Percentiles rank a stretch among this genome's conserved stretches.
Evolutionary conservation across 2,888 invertebrate genomes (phyloP).

Genomic region (Girardia tigrina): DNA sequence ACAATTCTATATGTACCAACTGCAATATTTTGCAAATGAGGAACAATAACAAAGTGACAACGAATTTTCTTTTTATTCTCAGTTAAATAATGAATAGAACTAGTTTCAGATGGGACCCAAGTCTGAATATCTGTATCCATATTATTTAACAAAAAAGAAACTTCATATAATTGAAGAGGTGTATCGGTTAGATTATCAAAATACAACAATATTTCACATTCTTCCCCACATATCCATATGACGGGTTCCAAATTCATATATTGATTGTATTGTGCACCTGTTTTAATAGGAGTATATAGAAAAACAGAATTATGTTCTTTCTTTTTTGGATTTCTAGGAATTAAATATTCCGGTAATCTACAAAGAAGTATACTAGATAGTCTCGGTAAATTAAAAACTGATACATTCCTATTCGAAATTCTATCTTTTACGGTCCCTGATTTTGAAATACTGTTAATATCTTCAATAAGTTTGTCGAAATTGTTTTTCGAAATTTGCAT

Average conservation of each 20-base stretch:
- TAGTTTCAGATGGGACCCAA: not conserved
- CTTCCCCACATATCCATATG: not conserved
- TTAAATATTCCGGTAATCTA: not conserved
- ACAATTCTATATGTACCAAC: not conserved
- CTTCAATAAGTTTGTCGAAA: not conserved
- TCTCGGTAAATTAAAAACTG: slow-evolving; percentile 9
- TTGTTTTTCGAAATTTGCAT: not conserved
- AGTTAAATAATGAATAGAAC: not conserved
- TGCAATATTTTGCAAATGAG: not conserved
- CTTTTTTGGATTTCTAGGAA: not conserved
- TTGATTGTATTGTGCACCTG: not conserved
- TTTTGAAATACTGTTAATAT: not conserved
- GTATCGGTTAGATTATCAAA: not conserved
- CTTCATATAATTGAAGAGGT: not conserved
- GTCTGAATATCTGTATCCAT: not conserved
- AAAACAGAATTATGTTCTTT: not conserved
- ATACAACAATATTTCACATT: not conserved
- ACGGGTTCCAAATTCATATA: not conserved
- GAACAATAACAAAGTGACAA: slow-evolving; percentile 5
- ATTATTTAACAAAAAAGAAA: not conserved
- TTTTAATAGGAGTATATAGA: not conserved
- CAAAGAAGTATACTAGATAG: not conserved
- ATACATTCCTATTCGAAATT: not conserved
- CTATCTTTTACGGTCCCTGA: not conserved
- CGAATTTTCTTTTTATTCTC: not conserved